phyloP scores from a whole-genome alignment of 1,140 invertebrate species.

The Philopotamus ludificatus region DNA sequence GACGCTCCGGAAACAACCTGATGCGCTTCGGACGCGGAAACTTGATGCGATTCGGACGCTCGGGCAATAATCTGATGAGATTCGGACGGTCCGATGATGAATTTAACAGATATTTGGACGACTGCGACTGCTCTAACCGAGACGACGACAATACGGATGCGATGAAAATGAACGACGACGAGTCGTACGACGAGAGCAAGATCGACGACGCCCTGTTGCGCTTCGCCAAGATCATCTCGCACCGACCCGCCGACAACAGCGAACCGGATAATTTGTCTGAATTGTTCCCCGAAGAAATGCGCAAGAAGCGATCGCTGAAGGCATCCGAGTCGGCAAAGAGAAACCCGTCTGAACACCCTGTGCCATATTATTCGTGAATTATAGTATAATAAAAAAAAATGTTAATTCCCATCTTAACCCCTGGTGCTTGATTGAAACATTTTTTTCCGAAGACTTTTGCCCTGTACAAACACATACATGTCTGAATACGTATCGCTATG shows the following conservation, averaged over 20 bases:
- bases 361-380: no score
- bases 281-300: constrained; percentile 33
- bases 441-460: no score
- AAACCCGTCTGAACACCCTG: neutral
- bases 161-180: constrained; percentile 2
- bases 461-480: no score
- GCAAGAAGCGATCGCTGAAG: constrained; percentile 34
- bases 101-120: no score
- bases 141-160: constrained; percentile 18
- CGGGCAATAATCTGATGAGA: constrained; percentile 34
- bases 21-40: constrained; percentile 38
- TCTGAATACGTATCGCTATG: no score
- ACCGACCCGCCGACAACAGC: constrained; percentile 17
- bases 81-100: constrained; percentile 38
- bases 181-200: constrained; percentile 11
- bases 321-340: neutral
- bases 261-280: constrained; percentile 39
- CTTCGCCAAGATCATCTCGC: constrained; percentile 3
- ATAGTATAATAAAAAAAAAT: no score
- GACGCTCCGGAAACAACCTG: constrained; percentile 26
- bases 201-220: neutral
- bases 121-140: neutral
- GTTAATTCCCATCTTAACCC: no score
- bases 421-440: no score
- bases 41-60: constrained; percentile 38